Evolutionary conservation across 2,113 vertebrate species (phyloP).

Genomic region (Antechinus flavipes): DNA sequence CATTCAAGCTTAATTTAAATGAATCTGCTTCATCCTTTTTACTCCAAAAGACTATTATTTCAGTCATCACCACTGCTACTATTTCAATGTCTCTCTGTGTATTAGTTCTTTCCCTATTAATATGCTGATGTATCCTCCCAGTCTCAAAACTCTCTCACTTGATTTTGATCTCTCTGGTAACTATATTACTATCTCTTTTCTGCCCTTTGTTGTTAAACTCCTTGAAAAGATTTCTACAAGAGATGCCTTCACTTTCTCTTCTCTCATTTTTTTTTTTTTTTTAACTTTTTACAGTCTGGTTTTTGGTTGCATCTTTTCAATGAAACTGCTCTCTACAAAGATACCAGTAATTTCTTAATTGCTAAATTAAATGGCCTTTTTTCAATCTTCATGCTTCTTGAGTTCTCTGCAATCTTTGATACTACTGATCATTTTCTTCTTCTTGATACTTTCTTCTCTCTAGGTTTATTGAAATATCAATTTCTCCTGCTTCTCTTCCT

Average conservation of each 20-base stretch:
- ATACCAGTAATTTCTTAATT: neutral
- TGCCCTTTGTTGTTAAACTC: neutral
- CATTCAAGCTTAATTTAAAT: neutral
- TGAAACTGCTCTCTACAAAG: neutral
- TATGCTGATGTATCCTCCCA: neutral
- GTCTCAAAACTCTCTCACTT: neutral
- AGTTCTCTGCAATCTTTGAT: neutral
- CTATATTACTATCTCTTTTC: too few species aligned
- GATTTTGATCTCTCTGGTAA: neutral
- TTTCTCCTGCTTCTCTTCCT: neutral
- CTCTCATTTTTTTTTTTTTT: neutral
- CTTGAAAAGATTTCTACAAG: neutral
- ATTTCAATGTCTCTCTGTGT: neutral
- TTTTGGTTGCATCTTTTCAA: neutral
- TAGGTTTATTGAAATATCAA: neutral
- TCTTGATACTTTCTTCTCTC: neutral
- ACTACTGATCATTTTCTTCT: neutral
- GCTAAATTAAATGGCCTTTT: neutral
- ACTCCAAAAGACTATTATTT: neutral
- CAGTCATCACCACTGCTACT: neutral
- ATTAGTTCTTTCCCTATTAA: neutral
- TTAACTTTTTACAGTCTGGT: neutral
- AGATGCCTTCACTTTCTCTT: neutral
- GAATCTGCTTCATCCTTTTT: neutral
- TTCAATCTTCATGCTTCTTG: neutral